A percentile compares a stretch with the other conserved stretches of the same genome.
These are phyloP conservation scores for Cercocebus atys DNA, from an alignment of 2,113 vertebrate species.

Conservation along the genomic window DNA sequence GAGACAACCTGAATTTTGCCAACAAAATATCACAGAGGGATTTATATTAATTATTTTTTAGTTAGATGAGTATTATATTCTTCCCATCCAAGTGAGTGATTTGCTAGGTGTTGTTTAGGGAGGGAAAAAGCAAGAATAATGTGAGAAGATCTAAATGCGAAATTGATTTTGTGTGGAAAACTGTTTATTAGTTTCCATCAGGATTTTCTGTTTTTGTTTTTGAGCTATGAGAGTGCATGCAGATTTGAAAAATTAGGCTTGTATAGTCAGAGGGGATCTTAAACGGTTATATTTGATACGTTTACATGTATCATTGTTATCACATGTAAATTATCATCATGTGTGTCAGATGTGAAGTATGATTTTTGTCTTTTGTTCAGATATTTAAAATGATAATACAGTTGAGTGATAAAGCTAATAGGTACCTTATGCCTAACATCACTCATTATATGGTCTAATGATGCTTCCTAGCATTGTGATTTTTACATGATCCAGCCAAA, in stretches of 20 bases:
- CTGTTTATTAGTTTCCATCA: slow-evolving; percentile 39
- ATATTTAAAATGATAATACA: slow-evolving; percentile 55
- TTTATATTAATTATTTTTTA: slow-evolving; percentile 46
- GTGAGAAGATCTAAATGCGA: slow-evolving; percentile 57
- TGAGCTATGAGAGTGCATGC: slow-evolving; percentile 56
- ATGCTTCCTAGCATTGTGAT: slow-evolving; percentile 45
- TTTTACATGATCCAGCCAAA: slow-evolving; percentile 69
- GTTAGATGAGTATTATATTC: slow-evolving; percentile 38
- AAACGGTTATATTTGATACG: slow-evolving; percentile 66
- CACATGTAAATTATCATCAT: background rate
- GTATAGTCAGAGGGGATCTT: slow-evolving; percentile 53
- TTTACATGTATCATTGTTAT: slow-evolving; percentile 36
- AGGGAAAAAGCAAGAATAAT: slow-evolving; percentile 53
- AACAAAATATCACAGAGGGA: slow-evolving; percentile 45
- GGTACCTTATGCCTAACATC: background rate
- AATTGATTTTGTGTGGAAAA: slow-evolving; percentile 59
- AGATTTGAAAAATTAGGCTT: slow-evolving; percentile 64
- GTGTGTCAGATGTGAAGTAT: slow-evolving; percentile 69
- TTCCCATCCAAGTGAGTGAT: slow-evolving; percentile 46
- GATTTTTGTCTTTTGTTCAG: slow-evolving; percentile 70
- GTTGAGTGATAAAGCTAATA: slow-evolving; percentile 46
- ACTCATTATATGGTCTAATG: slow-evolving; percentile 37
- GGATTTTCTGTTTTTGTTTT: slow-evolving; percentile 54
- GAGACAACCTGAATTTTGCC: slow-evolving; percentile 47
- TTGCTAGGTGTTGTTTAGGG: slow-evolving; percentile 11